Base-by-base conservation (phyloP, 2,113 vertebrate genomes). In the Phylloscopus trochiloides region DNA sequence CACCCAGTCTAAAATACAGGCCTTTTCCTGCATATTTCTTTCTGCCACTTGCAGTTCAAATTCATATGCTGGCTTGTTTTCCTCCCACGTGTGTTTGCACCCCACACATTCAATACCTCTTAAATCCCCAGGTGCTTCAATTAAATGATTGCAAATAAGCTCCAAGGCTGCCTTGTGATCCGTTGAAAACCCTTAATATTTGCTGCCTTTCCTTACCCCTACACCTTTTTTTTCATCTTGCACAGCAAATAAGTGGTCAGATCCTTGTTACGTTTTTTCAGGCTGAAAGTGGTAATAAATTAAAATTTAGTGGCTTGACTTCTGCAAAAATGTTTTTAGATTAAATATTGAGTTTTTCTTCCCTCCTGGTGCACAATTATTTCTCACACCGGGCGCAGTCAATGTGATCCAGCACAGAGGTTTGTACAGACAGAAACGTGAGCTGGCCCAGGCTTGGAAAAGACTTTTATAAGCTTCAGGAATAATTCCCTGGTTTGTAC, bases 341-440 rank as follows among this genome's bases (percentile, higher is more conserved):
- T 89, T 70, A 85, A 94, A 87, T 89, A 92, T 38, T 85, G 86
- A 68, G 57, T 81, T 92, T 90, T 77, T 90, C 61, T 70, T 65
- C 74, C 70, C 51, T 93, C 68, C 50, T 9, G n/a, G 32, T 31
- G 36, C 38, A 38, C 85, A 43, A 14, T 86, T 71, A 62, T 85
- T 88, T 86, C 77, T 90, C 28, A 62, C 38, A 3, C 31, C 0
- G 1, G 10, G 55, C 1, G 3, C 54, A 25, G 55, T 38, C 71
- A 8, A 9, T 21, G 61, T 17, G 32, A n/a, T 50, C 10, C 66
- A 32, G 77, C 8, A 7, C 71, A 43, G 90, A 38, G 77, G 11
- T 52, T 84, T 43, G 28, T 32, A 10, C 40, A 6, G 55, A 10
- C 14, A 25, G 63, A 77, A 86, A 80, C 4, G 1, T 26, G 51